Percentiles rank a stretch among this genome's conserved stretches.
Evolutionary conservation across 2,113 vertebrate species (phyloP).

Genomic region (Nerophis ophidion): DNA sequence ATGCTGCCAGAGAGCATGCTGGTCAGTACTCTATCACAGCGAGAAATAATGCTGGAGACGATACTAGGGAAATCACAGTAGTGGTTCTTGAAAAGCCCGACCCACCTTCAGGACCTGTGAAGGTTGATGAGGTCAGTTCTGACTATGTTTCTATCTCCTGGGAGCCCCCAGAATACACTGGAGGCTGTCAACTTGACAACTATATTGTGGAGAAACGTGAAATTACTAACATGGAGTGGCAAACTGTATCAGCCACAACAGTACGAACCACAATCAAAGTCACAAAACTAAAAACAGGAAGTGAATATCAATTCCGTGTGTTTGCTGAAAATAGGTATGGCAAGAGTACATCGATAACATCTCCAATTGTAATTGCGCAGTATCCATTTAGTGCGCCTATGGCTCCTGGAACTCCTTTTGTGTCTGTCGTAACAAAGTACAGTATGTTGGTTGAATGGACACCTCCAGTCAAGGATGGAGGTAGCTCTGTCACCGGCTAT

Average conservation of each 20-base stretch:
- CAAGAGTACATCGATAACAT: conserved; percentile 85
- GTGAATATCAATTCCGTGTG: conserved; percentile 95
- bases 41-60: conserved; percentile 80
- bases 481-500: conserved; percentile 87
- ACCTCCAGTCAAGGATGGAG: conserved; percentile 88
- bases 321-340: conserved; percentile 96
- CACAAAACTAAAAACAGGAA: conserved; percentile 87
- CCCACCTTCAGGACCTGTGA: conserved; percentile 84
- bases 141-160: conserved; percentile 87
- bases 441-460: conserved; percentile 93
- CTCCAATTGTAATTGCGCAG: conserved; percentile 81
- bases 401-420: conserved; percentile 84
- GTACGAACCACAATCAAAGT: conserved; percentile 95
- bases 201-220: conserved; percentile 95
- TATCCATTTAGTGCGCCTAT: conserved; percentile 90
- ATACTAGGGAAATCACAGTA: conserved; percentile 80
- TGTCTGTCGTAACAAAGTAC: conserved; percentile 84
- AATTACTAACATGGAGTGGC: conserved; percentile 85
- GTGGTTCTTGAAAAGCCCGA: conserved; percentile 92
- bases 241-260: conserved; percentile 91
- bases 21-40: conserved; percentile 87
- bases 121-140: conserved; percentile 88
- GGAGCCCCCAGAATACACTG: conserved; percentile 89
- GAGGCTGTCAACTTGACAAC: conserved; percentile 95
- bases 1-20: conserved; percentile 86